Percentiles rank a stretch among this genome's conserved stretches.
phyloP scores from a whole-genome alignment of 2,113 vertebrate species.

The Ophiodon elongatus region DNA sequence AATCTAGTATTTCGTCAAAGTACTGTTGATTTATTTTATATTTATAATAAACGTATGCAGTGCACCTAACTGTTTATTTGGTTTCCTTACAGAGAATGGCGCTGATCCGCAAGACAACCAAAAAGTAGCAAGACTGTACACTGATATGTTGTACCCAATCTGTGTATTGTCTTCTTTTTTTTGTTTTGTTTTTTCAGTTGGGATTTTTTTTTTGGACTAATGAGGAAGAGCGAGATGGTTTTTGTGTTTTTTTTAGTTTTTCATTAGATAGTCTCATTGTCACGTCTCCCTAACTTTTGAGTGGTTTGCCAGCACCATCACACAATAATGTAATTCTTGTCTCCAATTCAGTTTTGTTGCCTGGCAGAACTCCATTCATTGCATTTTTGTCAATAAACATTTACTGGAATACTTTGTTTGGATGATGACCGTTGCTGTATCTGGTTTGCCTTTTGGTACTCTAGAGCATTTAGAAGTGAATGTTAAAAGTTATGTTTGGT shows the following conservation, averaged over 20 bases:
- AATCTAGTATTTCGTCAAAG: neutral
- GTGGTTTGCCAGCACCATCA: constrained; percentile 59
- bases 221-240: constrained; percentile 14
- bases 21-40: neutral
- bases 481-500: constrained; percentile 15
- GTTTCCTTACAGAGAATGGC: constrained; percentile 94
- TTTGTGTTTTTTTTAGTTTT: constrained; percentile 16
- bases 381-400: constrained; percentile 74
- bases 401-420: constrained; percentile 50
- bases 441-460: constrained; percentile 32
- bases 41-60: neutral
- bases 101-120: constrained; percentile 98
- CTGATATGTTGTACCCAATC: constrained; percentile 44
- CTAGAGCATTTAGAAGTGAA: constrained; percentile 19
- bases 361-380: constrained; percentile 58
- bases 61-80: neutral
- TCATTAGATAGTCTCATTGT: constrained; percentile 41
- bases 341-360: constrained; percentile 51
- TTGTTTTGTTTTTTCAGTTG: neutral
- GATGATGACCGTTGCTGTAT: constrained; percentile 32
- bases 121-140: constrained; percentile 88
- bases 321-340: constrained; percentile 50
- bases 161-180: constrained; percentile 26
- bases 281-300: constrained; percentile 47
- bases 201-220: constrained; percentile 33